phyloP scores from a whole-genome alignment of 1,140 invertebrate species.

The Dinothrombium tinctorium region DNA sequence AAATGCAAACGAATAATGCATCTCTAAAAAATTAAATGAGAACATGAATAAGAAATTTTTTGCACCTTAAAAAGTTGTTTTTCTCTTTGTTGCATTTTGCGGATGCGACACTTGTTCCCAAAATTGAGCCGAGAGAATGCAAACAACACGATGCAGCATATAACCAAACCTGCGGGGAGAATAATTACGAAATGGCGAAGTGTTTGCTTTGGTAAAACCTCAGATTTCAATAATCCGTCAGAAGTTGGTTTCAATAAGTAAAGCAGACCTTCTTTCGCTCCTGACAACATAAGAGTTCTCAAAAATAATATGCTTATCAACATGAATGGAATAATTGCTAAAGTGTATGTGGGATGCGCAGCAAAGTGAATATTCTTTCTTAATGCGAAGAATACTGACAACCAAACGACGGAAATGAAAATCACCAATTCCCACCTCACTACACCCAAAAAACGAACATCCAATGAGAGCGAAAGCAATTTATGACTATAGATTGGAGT shows the following conservation, averaged over 20 bases:
- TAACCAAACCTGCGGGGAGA: slow-evolving; percentile 9
- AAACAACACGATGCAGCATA: background rate
- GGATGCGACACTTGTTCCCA: slow-evolving; percentile 78
- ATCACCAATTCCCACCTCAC: slow-evolving; percentile 2
- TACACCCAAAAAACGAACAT: background rate
- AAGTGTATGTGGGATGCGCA: slow-evolving; percentile 8
- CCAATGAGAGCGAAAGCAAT: background rate
- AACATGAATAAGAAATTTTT: background rate
- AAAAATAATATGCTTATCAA: slow-evolving; percentile 86
- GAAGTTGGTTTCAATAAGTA: slow-evolving; percentile 62
- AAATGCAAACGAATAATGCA: background rate
- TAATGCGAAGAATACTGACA: slow-evolving; percentile 27
- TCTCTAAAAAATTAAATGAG: slow-evolving; percentile 27
- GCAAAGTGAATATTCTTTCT: slow-evolving; percentile 3
- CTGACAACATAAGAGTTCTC: slow-evolving; percentile 61
- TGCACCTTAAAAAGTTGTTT: slow-evolving; percentile 34
- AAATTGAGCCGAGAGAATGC: slow-evolving; percentile 38
- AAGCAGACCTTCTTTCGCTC: slow-evolving; percentile 63
- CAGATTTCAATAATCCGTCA: no score
- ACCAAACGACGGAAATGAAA: slow-evolving; percentile 6
- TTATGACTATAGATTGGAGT: background rate
- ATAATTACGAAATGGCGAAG: no score
- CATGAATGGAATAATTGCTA: slow-evolving; percentile 44
- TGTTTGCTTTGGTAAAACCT: no score
- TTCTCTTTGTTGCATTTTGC: slow-evolving; percentile 82